These are phyloP conservation scores for Eupithecia subumbrata DNA, from an alignment of 2,888 invertebrate genomes.

Conservation along the genomic window DNA sequence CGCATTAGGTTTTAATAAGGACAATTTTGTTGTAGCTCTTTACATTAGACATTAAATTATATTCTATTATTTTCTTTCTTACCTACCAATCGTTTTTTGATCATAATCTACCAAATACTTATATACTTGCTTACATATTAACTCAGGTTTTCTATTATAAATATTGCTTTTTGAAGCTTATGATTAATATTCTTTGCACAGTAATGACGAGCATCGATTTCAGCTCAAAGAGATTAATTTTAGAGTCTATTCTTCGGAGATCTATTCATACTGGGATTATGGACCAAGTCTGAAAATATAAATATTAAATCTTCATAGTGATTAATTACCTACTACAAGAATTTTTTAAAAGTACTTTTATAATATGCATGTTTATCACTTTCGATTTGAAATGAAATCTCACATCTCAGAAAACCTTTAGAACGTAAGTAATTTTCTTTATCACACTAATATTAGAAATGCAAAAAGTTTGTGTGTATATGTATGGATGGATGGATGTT, in stretches of 20 bases:
- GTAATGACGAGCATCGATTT: not conserved
- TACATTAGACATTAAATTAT: not conserved
- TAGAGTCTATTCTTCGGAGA: constrained; percentile 4
- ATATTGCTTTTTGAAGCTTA: not conserved
- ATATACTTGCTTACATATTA: too few species aligned
- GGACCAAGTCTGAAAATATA: not conserved
- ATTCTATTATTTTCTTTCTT: not conserved
- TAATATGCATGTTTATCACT: not conserved
- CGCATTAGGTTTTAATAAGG: not conserved
- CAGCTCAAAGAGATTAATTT: constrained; percentile 11
- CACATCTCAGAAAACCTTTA: not conserved
- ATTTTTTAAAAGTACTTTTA: not conserved
- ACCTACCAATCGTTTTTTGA: not conserved
- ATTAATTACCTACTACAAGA: not conserved
- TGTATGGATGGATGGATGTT: too few species aligned
- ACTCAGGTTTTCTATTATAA: not conserved
- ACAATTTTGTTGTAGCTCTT: not conserved
- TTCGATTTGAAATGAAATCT: not conserved
- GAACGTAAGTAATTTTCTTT: too few species aligned
- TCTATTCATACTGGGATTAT: not conserved
- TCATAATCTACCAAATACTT: not conserved
- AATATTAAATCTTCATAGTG: not conserved
- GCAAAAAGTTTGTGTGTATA: too few species aligned
- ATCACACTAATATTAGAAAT: too few species aligned
- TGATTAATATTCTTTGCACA: not conserved